Base-by-base conservation (phyloP, 2,888 invertebrate genomes). In the Aricia artaxerxes region DNA sequence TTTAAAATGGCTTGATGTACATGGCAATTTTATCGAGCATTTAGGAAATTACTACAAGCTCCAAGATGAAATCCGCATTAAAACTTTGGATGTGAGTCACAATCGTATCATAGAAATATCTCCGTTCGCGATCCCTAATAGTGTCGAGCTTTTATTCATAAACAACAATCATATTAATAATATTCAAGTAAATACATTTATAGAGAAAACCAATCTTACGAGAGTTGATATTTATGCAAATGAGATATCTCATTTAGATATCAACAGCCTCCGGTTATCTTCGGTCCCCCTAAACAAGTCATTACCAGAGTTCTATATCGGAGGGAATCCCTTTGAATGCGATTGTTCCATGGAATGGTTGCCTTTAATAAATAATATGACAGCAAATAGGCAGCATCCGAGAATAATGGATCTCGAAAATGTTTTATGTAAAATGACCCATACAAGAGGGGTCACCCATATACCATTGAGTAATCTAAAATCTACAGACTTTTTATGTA, bases 311-410 rank as follows among this genome's bases (percentile, higher is more conserved):
- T 97, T 99, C 92, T 98, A 98, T 90, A 95, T 99, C 85, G 98
- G 98, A 84, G 97, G 97, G 84, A 99, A 99, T 94, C 98, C 98
- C 81, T 98, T 99, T 93, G 96, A 97, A 88, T 99, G 99, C 92
- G 98, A 98, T 92, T 99, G 99, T 91, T 97, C 97, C 78, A 98
- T 99, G 98, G 98, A 98, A 90, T 99, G 99, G 99, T 91, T 98
- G 87, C 98, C 98, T 87, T 95, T 97, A 85, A 97, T 98, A 92
- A 98, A 98, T 94, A 97, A 97, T 91, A 96, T 97, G 95, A 97
- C 97, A 82, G 95, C 96, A 11, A 96, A 96, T 84, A 95, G 97
- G 80, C 98, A 98, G 88, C 97, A 98, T 90, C 98, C 98, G 4
- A 95, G 96, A 82, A 97, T 98, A 84, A 97, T 98, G 96, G 98